These are phyloP conservation scores for Lithophane ornitopus DNA, from an alignment of 2,888 invertebrate genomes.

Conservation along the genomic window DNA sequence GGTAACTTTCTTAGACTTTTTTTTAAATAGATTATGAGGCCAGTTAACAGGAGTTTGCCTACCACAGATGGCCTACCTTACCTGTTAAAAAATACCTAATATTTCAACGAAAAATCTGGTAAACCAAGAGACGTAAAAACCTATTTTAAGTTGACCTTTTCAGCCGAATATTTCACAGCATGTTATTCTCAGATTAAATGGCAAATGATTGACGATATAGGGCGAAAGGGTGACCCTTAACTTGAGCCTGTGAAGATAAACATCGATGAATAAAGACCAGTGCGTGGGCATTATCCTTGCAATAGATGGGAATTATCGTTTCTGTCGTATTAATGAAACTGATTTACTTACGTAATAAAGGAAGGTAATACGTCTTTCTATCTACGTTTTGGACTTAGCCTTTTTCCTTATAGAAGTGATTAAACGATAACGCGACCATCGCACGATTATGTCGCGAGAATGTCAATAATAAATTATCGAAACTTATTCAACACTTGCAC, in stretches of 20 bases:
- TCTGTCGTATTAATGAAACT: constrained; percentile 17
- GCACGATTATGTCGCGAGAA: not conserved
- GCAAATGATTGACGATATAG: constrained; percentile 38
- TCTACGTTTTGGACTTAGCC: not conserved
- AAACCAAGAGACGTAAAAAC: not conserved
- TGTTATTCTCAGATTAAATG: constrained; percentile 21
- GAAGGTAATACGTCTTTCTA: constrained; percentile 6
- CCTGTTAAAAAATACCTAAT: not conserved
- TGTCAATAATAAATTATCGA: not conserved
- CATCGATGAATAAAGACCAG: constrained; percentile 14
- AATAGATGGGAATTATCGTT: not conserved
- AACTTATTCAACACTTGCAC: not conserved
- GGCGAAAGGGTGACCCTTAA: constrained; percentile 42
- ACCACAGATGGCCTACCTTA: not conserved
- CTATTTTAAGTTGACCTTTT: constrained; percentile 21
- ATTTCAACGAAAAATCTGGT: constrained; percentile 6
- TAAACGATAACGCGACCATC: no score
- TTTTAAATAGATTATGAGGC: no score
- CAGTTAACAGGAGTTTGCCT: not conserved
- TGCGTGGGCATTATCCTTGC: constrained; percentile 10
- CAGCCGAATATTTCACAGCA: not conserved
- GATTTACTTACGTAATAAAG: not conserved
- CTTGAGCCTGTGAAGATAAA: constrained; percentile 37
- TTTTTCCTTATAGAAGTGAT: no score
- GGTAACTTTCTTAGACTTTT: not conserved